Evolutionary conservation across 2,113 vertebrate species (phyloP).

Genomic region (Phalacrocorax pelagicus): DNA sequence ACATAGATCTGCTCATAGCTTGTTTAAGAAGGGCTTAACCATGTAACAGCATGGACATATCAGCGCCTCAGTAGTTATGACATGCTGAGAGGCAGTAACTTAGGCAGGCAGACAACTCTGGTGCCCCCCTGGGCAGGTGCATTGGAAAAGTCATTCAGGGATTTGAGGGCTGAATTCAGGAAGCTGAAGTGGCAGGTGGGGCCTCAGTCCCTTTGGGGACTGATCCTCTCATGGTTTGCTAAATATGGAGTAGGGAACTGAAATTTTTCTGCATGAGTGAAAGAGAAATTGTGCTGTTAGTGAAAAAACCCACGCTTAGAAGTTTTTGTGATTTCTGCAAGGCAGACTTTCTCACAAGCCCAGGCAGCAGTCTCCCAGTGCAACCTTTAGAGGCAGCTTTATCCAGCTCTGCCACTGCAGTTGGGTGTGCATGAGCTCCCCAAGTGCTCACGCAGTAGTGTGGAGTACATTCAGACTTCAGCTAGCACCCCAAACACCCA

Average conservation of each 20-base stretch:
- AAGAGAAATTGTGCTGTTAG: not conserved
- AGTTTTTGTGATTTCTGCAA: not conserved
- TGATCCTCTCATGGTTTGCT: not conserved
- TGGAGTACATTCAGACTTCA: not conserved
- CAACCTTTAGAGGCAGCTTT: not conserved
- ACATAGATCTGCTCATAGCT: not conserved
- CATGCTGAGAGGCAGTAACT: not conserved
- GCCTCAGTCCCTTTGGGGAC: not conserved
- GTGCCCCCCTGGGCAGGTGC: not conserved
- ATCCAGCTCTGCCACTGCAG: not conserved
- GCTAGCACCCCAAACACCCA: not conserved
- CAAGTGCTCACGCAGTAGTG: fast-evolving
- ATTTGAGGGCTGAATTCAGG: not conserved
- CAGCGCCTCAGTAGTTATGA: not conserved
- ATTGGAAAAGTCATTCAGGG: not conserved
- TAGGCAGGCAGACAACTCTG: not conserved
- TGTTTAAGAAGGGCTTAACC: not conserved
- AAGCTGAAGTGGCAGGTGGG: not conserved
- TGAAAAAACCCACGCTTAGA: fast-evolving
- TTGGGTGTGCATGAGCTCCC: fast-evolving
- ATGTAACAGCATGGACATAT: not conserved
- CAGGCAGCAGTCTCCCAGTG: not conserved
- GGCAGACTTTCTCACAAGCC: not conserved
- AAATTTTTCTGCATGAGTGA: not conserved
- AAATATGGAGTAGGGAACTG: not conserved